phyloP scores from a whole-genome alignment of 2,113 vertebrate genomes.

The Cardinalis cardinalis region DNA sequence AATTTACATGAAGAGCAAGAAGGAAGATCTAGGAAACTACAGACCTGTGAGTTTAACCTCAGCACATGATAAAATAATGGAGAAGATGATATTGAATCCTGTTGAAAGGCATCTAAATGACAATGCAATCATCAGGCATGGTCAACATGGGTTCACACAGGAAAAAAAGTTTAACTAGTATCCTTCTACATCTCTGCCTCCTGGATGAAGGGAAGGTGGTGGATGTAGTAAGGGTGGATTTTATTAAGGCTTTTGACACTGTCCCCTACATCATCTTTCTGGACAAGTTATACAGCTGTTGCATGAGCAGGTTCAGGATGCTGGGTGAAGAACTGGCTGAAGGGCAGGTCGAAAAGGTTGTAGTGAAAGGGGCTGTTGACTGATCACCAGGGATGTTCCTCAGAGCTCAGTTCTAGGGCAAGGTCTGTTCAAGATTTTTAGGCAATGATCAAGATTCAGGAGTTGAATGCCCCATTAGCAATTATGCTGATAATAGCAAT shows the following conservation, averaged over 20 bases:
- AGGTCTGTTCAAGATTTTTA: not conserved
- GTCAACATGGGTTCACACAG: rapidly evolving
- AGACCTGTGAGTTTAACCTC: not conserved
- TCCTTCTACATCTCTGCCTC: rapidly evolving
- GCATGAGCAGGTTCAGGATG: not conserved
- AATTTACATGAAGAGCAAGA: not conserved
- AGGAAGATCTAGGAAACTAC: not conserved
- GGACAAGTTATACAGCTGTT: not conserved
- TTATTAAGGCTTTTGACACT: not conserved
- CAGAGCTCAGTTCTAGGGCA: not conserved
- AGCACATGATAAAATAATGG: not conserved
- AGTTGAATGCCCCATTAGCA: not conserved
- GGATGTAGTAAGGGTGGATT: not conserved
- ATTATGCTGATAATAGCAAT: not conserved
- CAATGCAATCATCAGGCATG: not conserved
- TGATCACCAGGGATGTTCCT: not conserved
- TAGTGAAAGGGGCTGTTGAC: not conserved
- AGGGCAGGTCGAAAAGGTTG: not conserved
- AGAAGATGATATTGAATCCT: not conserved
- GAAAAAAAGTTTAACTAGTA: not conserved
- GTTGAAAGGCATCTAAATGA: not conserved
- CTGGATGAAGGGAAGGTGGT: rapidly evolving
- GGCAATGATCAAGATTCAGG: not conserved
- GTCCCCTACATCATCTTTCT: not conserved
- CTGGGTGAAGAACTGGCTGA: not conserved